Conservation (phyloP, 2,797 vertebrate genomes). For the Hypotaenidia okinawae region DNA sequence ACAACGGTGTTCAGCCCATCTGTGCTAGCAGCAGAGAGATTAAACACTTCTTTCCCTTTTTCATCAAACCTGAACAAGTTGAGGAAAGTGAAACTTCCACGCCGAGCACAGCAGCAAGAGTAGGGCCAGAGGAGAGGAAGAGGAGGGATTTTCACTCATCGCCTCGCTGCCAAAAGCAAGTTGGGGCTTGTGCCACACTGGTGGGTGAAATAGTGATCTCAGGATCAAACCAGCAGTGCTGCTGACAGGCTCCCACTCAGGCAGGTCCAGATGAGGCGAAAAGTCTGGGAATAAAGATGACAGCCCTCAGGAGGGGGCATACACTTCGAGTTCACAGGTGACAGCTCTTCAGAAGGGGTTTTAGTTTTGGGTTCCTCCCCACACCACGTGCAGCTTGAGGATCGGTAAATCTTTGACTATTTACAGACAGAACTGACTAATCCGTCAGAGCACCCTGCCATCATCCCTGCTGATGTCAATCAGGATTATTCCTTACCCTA, state of each 20-base stretch:
- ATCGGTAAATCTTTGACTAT: neutral
- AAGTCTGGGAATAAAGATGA: neutral
- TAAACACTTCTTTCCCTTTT: neutral
- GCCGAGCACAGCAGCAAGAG: neutral
- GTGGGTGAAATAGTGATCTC: neutral
- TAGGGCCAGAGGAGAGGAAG: neutral
- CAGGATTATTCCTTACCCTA: neutral
- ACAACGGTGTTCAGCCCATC: neutral
- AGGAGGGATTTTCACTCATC: neutral
- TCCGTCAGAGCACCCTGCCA: neutral
- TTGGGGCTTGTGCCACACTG: neutral
- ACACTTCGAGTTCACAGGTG: neutral
- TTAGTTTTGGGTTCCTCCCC: neutral
- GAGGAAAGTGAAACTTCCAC: neutral
- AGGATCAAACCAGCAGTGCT: neutral
- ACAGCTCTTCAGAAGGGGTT: neutral
- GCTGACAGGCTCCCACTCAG: neutral
- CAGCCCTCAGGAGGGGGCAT: fast-evolving
- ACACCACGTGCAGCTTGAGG: neutral
- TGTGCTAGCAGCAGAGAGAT: no score
- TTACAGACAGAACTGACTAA: neutral
- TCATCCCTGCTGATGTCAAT: neutral
- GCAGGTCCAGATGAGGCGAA: neutral
- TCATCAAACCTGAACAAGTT: neutral
- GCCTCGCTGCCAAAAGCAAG: neutral